Evolutionary conservation across 1,140 invertebrate genomes (phyloP), one percentile per base, ranked within the genome.

Genomic region (Cardiocondyla obscurior): DNA sequence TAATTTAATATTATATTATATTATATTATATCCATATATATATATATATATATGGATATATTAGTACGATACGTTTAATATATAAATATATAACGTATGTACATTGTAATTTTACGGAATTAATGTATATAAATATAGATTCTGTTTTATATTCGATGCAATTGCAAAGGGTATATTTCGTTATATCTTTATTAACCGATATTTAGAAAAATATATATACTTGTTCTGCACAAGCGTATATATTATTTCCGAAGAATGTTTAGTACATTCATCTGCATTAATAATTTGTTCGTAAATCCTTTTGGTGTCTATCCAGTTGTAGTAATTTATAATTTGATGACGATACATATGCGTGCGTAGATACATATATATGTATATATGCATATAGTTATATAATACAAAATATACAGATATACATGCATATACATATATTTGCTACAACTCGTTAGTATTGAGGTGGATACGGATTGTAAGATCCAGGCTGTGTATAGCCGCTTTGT

Each of bases 1-100:
- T 85, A 64, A 70, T 90, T 90, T 89, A 90, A 90, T 90, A 74
- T 69, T 64, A 16, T 53, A 51, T 10, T 42, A 14, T 42, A 44
- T 49, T 62, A 12, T 53, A 51, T 10, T 42, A 14, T 42, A 44
- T 49, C n/a, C n/a, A n/a, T 62, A 12, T 51, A 58, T 10, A 53
- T 83, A 46, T 67, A 22, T 62, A 62, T 65, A 55, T 53, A 16
- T 53, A 25, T 28, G n/a, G n/a, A n/a, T n/a, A n/a, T 76, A 14
- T 57, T 83, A 57, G 70, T 30, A 58, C 19, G n/a, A 67, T 44
- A 44, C 8, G 12, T 30, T 77, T n/a, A 81, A 67, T 67, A 44
- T 12, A 16, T 72, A 25, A 55, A 51, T n/a, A n/a, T n/a, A n/a
- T n/a, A n/a, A n/a, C n/a, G n/a, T n/a, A 69, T 28, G 44, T 70